Evolutionary conservation across 2,888 invertebrate genomes (phyloP).

Genomic region (Atrina japonica): DNA sequence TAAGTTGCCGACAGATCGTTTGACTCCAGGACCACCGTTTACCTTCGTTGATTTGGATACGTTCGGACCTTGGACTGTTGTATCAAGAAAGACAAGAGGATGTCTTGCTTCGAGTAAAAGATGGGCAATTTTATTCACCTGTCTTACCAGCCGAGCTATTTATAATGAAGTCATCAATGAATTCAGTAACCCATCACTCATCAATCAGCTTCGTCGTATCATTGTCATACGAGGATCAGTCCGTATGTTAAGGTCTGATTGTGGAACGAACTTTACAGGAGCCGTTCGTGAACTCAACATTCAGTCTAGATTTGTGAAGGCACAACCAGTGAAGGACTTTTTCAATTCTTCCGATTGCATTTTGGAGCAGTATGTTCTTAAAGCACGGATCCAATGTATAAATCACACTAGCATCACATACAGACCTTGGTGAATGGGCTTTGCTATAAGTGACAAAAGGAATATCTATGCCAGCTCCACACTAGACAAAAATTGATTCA

Average conservation of each 20-base stretch:
- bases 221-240: constrained; percentile 29
- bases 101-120: constrained; percentile 32
- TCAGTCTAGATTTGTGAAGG: no score
- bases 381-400: no score
- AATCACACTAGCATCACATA: no score
- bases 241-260: constrained; percentile 26
- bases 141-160: constrained; percentile 37
- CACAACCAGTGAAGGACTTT: no score
- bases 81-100: constrained; percentile 33
- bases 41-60: constrained; percentile 45
- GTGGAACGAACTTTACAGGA: constrained; percentile 35
- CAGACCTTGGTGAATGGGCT: no score
- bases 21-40: constrained; percentile 40
- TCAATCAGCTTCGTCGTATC: constrained; percentile 33
- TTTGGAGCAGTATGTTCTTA: no score
- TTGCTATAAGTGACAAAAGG: no score
- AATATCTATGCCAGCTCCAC: no score
- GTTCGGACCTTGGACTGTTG: constrained; percentile 44
- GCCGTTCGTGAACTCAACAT: no score
- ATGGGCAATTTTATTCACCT: constrained; percentile 52
- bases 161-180: constrained; percentile 47
- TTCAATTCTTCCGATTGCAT: no score
- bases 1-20: constrained; percentile 37
- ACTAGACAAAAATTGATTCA: no score
- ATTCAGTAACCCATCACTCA: constrained; percentile 38